phyloP scores from a whole-genome alignment of 2,113 vertebrate genomes.

The Embiotoca jacksoni region DNA sequence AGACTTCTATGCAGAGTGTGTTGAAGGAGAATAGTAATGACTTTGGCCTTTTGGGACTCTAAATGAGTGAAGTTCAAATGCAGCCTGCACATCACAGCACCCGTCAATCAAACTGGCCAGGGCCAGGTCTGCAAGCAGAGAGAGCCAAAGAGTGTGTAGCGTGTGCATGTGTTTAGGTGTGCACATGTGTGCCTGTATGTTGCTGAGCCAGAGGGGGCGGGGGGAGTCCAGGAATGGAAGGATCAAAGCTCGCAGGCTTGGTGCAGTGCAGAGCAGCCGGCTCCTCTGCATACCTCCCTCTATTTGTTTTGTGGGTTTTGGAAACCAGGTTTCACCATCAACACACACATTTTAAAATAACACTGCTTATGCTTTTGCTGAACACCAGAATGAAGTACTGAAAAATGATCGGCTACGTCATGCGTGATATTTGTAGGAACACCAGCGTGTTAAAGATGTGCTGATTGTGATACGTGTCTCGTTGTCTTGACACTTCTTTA shows the following conservation, averaged over 20 bases:
- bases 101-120: slow-evolving; percentile 88
- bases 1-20: slow-evolving; percentile 91
- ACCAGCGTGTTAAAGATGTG: slow-evolving; percentile 7
- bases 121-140: slow-evolving; percentile 69
- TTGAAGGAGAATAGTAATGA: slow-evolving; percentile 95
- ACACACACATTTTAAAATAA: slow-evolving; percentile 29
- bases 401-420: slow-evolving; percentile 2
- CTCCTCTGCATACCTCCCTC: slow-evolving; percentile 81
- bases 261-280: slow-evolving; percentile 85
- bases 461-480: not conserved
- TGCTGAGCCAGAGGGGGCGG: slow-evolving; percentile 22
- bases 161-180: slow-evolving; percentile 29
- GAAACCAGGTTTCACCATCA: slow-evolving; percentile 45
- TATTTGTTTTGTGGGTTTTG: slow-evolving; percentile 69
- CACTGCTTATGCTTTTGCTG: not conserved
- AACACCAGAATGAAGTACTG: not conserved
- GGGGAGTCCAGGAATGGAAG: slow-evolving; percentile 45
- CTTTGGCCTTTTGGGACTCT: slow-evolving; percentile 91
- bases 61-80: slow-evolving; percentile 94
- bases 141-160: slow-evolving; percentile 86
- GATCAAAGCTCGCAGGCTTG: slow-evolving; percentile 82
- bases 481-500: slow-evolving; percentile 33
- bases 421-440: not conserved
- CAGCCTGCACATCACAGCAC: slow-evolving; percentile 91
- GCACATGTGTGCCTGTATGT: slow-evolving; percentile 31